Conservation (phyloP, 2,888 invertebrate species). For the Pollenia amentaria region DNA sequence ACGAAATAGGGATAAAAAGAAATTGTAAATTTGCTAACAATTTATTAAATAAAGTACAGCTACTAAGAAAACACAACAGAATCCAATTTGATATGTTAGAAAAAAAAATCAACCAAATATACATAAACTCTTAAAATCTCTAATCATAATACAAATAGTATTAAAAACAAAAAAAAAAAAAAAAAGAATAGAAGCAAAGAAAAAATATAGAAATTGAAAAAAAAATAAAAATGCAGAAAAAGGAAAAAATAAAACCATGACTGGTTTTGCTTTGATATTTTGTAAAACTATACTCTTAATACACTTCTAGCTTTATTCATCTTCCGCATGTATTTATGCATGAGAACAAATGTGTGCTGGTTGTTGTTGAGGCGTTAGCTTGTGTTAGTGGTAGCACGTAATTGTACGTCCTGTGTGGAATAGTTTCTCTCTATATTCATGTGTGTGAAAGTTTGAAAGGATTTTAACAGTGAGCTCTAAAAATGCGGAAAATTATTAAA, state of each 20-base stretch:
- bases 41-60: slow-evolving; percentile 71
- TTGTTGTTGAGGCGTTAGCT: background rate
- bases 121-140: slow-evolving; percentile 64
- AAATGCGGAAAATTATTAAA: background rate
- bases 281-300: slow-evolving; percentile 42
- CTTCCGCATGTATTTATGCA: slow-evolving; percentile 15
- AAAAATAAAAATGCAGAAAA: slow-evolving; percentile 21
- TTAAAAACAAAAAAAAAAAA: slow-evolving; percentile 30
- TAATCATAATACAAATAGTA: slow-evolving; percentile 58
- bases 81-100: slow-evolving; percentile 55
- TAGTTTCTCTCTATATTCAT: background rate
- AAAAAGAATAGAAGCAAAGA: background rate
- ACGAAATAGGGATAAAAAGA: slow-evolving; percentile 26
- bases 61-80: slow-evolving; percentile 52
- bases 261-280: slow-evolving; percentile 29
- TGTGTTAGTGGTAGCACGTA: background rate
- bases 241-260: slow-evolving; percentile 22
- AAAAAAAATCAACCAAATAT: slow-evolving; percentile 43
- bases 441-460: background rate
- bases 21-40: slow-evolving; percentile 69
- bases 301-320: slow-evolving; percentile 17
- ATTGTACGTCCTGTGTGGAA: slow-evolving; percentile 18
- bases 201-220: slow-evolving; percentile 22
- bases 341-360: background rate
- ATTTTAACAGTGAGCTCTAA: background rate